A percentile compares a stretch with the other conserved stretches of the same genome.
Evolutionary conservation across 2,797 vertebrate genomes (phyloP).

Genomic region (Tenualosa ilisha): DNA sequence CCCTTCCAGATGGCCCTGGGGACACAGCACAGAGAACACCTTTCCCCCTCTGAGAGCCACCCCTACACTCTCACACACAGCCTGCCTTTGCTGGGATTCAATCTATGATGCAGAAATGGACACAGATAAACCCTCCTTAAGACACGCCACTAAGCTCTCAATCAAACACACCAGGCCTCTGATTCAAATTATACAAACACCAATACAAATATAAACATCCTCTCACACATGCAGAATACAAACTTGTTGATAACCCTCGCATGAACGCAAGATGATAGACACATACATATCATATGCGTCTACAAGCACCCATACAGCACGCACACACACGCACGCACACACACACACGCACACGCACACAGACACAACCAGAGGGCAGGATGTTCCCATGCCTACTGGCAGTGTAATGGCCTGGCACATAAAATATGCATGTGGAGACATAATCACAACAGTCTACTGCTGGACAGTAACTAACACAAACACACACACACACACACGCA

Average conservation of each 20-base stretch:
- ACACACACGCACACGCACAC: background rate
- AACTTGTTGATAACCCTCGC: constrained; percentile 2
- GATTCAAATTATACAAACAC: background rate
- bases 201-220: background rate
- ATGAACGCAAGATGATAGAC: constrained; percentile 20
- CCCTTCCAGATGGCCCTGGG: background rate
- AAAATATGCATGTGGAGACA: constrained; percentile 69
- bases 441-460: constrained; percentile 52
- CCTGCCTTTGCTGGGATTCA: background rate
- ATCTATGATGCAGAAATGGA: background rate
- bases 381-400: constrained; percentile 51
- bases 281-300: constrained; percentile 25
- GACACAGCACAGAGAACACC: background rate
- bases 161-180: constrained; percentile 32
- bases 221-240: background rate
- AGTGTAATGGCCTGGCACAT: constrained; percentile 59
- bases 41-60: background rate
- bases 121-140: constrained; percentile 25
- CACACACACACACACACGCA: constrained; percentile 36
- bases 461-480: constrained; percentile 51
- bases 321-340: constrained; percentile 13
- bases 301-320: constrained; percentile 25
- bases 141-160: constrained; percentile 29
- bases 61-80: background rate
- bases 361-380: constrained; percentile 36